Conservation (phyloP, 2,797 vertebrate genomes). For the Melanotaenia maccullochi region DNA sequence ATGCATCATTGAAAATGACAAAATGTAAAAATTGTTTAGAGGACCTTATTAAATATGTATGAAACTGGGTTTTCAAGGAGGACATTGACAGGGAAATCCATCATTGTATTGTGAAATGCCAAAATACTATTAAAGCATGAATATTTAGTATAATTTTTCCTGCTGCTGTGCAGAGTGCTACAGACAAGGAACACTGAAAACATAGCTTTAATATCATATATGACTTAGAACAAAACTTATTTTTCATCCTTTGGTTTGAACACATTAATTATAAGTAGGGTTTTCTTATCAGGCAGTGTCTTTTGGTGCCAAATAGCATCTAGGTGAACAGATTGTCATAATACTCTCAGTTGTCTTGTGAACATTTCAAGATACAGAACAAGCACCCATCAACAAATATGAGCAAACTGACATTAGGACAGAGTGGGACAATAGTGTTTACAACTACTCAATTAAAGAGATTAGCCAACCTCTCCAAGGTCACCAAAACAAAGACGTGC, state of each 20-base stretch:
- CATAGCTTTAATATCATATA: conserved; percentile 63
- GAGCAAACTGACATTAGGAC: conserved; percentile 69
- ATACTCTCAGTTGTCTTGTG: conserved; percentile 16
- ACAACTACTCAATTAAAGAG: conserved; percentile 75
- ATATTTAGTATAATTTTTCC: conserved; percentile 78
- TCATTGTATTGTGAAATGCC: conserved; percentile 81
- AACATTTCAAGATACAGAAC: conserved; percentile 37
- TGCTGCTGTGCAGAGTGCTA: conserved; percentile 38
- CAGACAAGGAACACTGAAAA: conserved; percentile 61
- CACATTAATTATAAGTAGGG: conserved; percentile 58
- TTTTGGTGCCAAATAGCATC: conserved; percentile 31
- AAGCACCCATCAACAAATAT: conserved; percentile 54
- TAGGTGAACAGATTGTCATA: conserved; percentile 60
- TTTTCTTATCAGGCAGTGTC: conserved; percentile 40
- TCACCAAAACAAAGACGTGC: conserved; percentile 74
- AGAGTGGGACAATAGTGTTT: conserved; percentile 70
- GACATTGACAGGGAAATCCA: conserved; percentile 83
- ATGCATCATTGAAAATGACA: conserved; percentile 85
- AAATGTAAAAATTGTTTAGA: conserved; percentile 86
- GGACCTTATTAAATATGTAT: conserved; percentile 85
- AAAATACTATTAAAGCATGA: conserved; percentile 83
- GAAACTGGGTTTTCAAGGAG: conserved; percentile 82
- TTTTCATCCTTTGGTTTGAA: conserved; percentile 55
- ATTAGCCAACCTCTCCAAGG: conserved; percentile 80
- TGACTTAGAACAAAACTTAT: conserved; percentile 59